These are phyloP conservation scores for Saimiri boliviensis DNA, from an alignment of 2,113 vertebrate species.

Conservation along the genomic window DNA sequence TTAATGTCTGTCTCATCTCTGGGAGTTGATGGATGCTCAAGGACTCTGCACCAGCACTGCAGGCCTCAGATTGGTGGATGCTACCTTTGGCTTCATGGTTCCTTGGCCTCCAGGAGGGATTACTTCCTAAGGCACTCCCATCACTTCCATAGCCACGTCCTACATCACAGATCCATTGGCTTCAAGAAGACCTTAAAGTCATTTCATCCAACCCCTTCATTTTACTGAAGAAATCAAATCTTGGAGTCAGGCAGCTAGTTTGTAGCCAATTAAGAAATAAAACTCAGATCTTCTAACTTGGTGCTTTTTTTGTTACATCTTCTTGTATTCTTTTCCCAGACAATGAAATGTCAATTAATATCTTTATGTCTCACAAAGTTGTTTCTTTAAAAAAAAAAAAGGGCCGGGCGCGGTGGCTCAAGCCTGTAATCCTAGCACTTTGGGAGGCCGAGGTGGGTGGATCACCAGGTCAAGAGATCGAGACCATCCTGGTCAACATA, in stretches of 20 bases:
- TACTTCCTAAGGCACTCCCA: background rate
- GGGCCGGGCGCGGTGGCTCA: no score
- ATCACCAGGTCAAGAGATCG: no score
- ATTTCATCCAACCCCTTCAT: background rate
- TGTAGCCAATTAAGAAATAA: background rate
- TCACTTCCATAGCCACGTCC: background rate
- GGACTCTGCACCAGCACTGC: background rate
- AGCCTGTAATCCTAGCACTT: no score
- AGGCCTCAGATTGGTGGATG: background rate
- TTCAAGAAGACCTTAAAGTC: background rate
- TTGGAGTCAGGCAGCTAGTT: background rate
- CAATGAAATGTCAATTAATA: background rate
- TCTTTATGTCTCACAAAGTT: background rate
- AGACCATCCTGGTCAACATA: no score
- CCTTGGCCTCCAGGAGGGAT: background rate
- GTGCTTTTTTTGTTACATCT: background rate
- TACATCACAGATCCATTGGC: background rate
- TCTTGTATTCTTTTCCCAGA: conserved; percentile 29
- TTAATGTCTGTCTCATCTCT: no score
- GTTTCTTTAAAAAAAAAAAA: conserved; percentile 28
- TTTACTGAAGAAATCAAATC: conserved; percentile 22
- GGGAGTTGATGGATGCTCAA: rapidly evolving
- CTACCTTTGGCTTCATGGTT: background rate
- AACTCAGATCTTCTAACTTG: background rate
- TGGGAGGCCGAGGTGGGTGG: no score